Conservation (phyloP, 30 jellyfish, hydroid and myxozoan species). For the Chrysaora quinquecirrha region DNA sequence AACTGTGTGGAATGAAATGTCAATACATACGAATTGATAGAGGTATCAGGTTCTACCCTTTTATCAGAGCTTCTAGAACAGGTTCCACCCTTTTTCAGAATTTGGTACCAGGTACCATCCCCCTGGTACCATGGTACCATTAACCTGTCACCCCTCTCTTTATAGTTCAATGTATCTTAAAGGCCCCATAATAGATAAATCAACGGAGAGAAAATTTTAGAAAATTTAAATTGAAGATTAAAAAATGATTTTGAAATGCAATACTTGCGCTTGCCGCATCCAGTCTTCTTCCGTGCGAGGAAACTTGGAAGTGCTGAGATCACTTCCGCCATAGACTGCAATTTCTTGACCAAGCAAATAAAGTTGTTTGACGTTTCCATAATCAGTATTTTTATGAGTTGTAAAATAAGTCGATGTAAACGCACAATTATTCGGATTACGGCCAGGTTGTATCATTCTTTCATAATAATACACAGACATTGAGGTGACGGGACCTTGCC, state of each 20-base stretch:
- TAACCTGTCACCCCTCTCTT: no score
- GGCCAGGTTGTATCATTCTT: background rate
- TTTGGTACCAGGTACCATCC: no score
- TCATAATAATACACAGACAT: constrained; percentile 1
- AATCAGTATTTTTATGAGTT: background rate
- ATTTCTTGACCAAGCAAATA: background rate
- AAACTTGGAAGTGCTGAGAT: background rate
- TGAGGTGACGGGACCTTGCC: background rate
- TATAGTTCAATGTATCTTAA: no score
- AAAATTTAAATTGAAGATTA: background rate
- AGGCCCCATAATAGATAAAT: no score
- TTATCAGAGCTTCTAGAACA: no score
- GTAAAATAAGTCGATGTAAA: background rate
- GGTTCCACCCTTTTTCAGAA: no score
- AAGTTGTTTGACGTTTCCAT: background rate
- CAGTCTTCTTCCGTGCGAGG: background rate
- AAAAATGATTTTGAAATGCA: no score
- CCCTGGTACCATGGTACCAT: no score
- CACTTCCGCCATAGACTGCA: constrained; percentile 3
- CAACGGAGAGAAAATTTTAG: no score
- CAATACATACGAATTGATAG: no score
- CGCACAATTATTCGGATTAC: background rate
- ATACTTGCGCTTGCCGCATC: background rate
- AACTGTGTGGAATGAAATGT: no score
- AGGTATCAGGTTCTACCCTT: no score